Conservation (phyloP, 2,797 vertebrate species). For the Platalea minor region DNA sequence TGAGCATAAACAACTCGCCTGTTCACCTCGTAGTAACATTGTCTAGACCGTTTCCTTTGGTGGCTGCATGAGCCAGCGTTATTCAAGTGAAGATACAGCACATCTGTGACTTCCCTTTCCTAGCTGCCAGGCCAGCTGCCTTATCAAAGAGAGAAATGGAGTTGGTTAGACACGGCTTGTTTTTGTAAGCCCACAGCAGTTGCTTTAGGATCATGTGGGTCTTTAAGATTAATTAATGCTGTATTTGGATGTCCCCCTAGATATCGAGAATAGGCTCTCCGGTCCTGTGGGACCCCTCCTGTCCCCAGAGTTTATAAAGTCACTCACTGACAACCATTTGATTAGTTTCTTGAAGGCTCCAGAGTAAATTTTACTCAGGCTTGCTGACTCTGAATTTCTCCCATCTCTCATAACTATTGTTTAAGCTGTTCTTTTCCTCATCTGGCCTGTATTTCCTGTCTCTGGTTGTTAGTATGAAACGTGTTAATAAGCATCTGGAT, state of each 20-base stretch:
- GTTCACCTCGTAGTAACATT: neutral
- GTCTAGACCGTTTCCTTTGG: neutral
- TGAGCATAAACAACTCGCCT: neutral
- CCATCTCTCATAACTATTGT: slow-evolving; percentile 6
- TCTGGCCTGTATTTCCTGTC: slow-evolving; percentile 62
- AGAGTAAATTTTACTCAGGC: neutral
- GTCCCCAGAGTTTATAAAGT: neutral
- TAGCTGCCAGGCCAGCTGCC: neutral
- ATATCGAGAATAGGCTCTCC: neutral
- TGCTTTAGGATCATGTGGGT: neutral
- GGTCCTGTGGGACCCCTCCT: neutral
- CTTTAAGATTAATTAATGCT: neutral
- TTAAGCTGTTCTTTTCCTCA: slow-evolving; percentile 27
- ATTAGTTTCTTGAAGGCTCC: neutral
- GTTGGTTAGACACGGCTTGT: neutral
- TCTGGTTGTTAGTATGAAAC: neutral
- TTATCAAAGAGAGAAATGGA: neutral
- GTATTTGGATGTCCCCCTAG: neutral
- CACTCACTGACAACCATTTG: neutral
- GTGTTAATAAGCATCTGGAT: slow-evolving; percentile 61
- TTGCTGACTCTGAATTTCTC: neutral
- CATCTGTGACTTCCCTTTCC: neutral
- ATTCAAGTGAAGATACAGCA: neutral
- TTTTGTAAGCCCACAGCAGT: neutral
- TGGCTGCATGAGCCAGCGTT: accelerated